Evolutionary conservation across 1,140 invertebrate species (phyloP).

Genomic region (Macrobrachium nipponense): DNA sequence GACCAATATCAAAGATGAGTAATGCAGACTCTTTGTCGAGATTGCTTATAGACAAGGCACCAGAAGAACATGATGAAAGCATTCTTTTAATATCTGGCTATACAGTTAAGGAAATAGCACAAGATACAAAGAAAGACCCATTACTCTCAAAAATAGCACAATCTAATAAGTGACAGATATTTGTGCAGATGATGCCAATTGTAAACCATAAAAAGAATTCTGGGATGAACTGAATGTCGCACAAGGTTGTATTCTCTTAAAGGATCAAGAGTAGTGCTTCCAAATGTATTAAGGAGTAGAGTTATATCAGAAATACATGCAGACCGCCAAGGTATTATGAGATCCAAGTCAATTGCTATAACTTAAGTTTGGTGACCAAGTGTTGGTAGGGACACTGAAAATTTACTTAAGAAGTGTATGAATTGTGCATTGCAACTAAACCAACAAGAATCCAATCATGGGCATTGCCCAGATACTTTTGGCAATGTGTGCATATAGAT

Average conservation of each 20-base stretch:
- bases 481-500: constrained; percentile 35
- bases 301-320: constrained; percentile 19
- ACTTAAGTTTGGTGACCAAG: constrained; percentile 35
- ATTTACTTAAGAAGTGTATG: not conserved
- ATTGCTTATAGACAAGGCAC: constrained; percentile 12
- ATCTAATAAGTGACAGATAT: constrained; percentile 2
- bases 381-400: constrained; percentile 23
- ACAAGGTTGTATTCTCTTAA: constrained; percentile 20
- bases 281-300: not conserved
- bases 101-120: constrained; percentile 19
- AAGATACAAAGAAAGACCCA: constrained; percentile 13
- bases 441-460: constrained; percentile 18
- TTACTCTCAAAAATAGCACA: not conserved
- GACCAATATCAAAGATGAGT: constrained; percentile 5
- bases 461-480: constrained; percentile 12
- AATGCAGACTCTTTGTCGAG: constrained; percentile 33
- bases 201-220: constrained; percentile 22
- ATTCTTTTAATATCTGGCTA: not conserved
- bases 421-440: constrained; percentile 16
- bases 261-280: constrained; percentile 11
- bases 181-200: not conserved
- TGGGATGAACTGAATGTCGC: not conserved
- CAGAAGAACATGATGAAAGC: not conserved
- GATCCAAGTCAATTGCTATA: constrained; percentile 12
- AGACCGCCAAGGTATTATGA: constrained; percentile 38